Percentiles rank a stretch among this genome's conserved stretches.
Conservation (phyloP, 1,140 invertebrate species). For the Lepidurus packardi region DNA sequence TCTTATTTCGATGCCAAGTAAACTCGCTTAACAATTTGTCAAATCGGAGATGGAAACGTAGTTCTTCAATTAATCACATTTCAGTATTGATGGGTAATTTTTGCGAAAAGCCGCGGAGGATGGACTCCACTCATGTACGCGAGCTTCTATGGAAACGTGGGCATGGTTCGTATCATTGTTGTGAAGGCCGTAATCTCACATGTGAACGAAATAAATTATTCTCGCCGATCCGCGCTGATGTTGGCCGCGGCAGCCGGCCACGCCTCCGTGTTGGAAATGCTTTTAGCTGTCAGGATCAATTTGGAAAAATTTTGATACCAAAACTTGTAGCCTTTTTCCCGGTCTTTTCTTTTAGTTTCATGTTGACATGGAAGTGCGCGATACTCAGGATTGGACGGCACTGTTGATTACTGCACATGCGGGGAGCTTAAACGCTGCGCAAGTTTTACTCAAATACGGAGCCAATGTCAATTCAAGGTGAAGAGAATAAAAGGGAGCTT, state of each 20-base stretch:
- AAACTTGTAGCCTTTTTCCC: neutral
- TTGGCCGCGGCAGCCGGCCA: constrained; percentile 3
- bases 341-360: neutral
- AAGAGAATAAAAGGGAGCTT: neutral
- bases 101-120: neutral
- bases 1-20: constrained; percentile 3
- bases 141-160: neutral
- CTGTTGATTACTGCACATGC: neutral
- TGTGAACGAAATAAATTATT: neutral
- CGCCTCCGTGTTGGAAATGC: neutral
- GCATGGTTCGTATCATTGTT: neutral
- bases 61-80: neutral
- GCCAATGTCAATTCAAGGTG: constrained; percentile 1
- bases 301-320: neutral
- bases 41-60: neutral
- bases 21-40: neutral
- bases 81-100: neutral
- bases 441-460: neutral
- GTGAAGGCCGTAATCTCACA: neutral
- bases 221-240: neutral
- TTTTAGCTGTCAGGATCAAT: neutral
- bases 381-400: neutral
- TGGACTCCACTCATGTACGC: constrained; percentile 16
- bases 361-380: neutral
- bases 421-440: neutral